These are phyloP conservation scores for Misgurnus anguillicaudatus DNA, from an alignment of 2,113 vertebrate genomes.

Conservation along the genomic window DNA sequence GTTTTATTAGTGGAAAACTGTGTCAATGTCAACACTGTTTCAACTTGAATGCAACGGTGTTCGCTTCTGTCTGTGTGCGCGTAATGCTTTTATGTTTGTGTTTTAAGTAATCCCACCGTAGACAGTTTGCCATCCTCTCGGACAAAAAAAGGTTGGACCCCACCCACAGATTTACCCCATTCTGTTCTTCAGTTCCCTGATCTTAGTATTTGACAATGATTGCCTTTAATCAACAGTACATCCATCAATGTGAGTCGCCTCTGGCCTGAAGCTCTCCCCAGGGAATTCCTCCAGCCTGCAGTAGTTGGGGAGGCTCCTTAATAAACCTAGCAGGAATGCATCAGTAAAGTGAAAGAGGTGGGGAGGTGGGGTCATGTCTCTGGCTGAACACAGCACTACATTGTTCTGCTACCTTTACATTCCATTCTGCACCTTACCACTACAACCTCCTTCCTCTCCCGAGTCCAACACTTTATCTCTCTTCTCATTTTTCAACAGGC, in stretches of 20 bases:
- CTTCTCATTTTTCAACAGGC: slow-evolving; percentile 48
- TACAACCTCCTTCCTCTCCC: slow-evolving; percentile 47
- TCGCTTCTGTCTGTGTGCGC: neutral
- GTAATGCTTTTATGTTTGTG: slow-evolving; percentile 57
- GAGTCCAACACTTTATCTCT: slow-evolving; percentile 53
- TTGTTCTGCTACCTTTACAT: slow-evolving; percentile 78
- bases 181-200: slow-evolving; percentile 53
- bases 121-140: slow-evolving; percentile 34
- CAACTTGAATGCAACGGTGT: slow-evolving; percentile 25
- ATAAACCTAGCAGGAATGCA: slow-evolving; percentile 76
- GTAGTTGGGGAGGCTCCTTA: slow-evolving; percentile 73
- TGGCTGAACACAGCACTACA: slow-evolving; percentile 69
- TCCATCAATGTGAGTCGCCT: slow-evolving; percentile 44
- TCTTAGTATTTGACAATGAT: slow-evolving; percentile 37
- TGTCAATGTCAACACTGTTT: slow-evolving; percentile 65
- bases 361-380: slow-evolving; percentile 60
- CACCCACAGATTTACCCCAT: slow-evolving; percentile 54
- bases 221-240: slow-evolving; percentile 39
- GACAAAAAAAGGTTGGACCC: slow-evolving; percentile 57
- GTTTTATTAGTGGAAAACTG: slow-evolving; percentile 59
- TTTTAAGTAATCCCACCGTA: slow-evolving; percentile 33
- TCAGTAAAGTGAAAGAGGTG: slow-evolving; percentile 47
- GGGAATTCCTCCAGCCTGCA: slow-evolving; percentile 75
- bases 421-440: slow-evolving; percentile 67
- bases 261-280: slow-evolving; percentile 61